Evolutionary conservation across 1,140 invertebrate genomes (phyloP).

Genomic region (Drosophila kohkoa): DNA sequence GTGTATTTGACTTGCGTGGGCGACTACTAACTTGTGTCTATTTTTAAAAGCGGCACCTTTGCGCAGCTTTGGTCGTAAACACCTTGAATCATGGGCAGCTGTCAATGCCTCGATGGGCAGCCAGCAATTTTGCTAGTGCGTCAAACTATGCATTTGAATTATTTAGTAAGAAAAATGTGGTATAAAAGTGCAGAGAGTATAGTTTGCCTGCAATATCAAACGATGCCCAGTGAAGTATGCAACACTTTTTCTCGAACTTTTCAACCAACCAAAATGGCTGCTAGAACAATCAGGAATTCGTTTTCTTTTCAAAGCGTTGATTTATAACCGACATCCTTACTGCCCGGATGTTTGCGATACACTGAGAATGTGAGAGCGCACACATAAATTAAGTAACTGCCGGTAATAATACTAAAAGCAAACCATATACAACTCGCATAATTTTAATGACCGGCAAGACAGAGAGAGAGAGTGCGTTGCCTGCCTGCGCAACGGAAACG

Average conservation of each 20-base stretch:
- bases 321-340: constrained; percentile 26
- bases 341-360: constrained; percentile 16
- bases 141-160: constrained; percentile 6
- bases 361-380: not conserved
- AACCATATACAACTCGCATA: constrained; percentile 10
- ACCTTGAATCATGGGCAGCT: not conserved
- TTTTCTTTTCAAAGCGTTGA: constrained; percentile 5
- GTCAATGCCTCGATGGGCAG: not conserved
- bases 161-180: constrained; percentile 1
- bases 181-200: not conserved
- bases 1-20: constrained; percentile 28
- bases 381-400: constrained; percentile 42
- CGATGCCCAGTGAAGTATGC: constrained; percentile 28
- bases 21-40: not conserved
- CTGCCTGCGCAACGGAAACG: constrained; percentile 25
- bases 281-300: not conserved
- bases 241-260: constrained; percentile 8
- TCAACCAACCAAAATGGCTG: not conserved
- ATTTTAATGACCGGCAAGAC: constrained; percentile 36
- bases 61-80: not conserved
- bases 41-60: not conserved
- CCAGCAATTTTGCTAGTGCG: not conserved
- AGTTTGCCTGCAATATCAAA: not conserved
- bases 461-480: not conserved
- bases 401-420: constrained; percentile 46